Percentiles rank a stretch among this genome's conserved stretches.
Evolutionary conservation across 2,888 invertebrate genomes (phyloP).

Genomic region (Calameuta idolon): DNA sequence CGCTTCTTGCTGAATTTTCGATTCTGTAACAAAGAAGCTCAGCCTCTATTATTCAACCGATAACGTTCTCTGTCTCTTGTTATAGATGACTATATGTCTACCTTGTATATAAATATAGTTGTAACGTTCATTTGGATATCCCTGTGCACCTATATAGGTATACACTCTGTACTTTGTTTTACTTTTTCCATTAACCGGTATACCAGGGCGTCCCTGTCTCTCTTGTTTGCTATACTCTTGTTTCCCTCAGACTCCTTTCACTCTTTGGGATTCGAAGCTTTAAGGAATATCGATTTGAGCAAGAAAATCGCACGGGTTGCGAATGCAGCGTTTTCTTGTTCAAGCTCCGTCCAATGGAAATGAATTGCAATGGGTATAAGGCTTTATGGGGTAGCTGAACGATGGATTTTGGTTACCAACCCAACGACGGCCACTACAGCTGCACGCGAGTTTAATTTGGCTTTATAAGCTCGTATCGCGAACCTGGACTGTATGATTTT

Average conservation of each 20-base stretch:
- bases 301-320: constrained; percentile 31
- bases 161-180: not conserved
- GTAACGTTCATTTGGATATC: not conserved
- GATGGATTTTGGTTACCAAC: not conserved
- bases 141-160: not conserved
- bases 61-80: not conserved
- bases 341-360: constrained; percentile 39
- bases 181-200: not conserved
- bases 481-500: not conserved
- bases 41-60: not conserved
- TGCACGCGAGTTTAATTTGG: not conserved
- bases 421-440: not conserved
- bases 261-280: constrained; percentile 15
- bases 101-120: not conserved
- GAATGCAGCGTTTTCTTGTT: constrained; percentile 34
- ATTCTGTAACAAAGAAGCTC: not conserved
- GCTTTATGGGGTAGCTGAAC: not conserved
- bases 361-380: constrained; percentile 23
- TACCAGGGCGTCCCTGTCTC: not conserved
- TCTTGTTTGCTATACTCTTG: not conserved
- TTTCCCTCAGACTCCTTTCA: not conserved
- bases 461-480: not conserved
- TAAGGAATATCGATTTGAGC: constrained; percentile 45
- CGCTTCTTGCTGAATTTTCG: not conserved
- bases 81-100: no score